A percentile compares a stretch with the other conserved stretches of the same genome.
These are phyloP conservation scores for Himalopsyche japonica DNA, from an alignment of 2,888 invertebrate genomes.

Conservation along the genomic window DNA sequence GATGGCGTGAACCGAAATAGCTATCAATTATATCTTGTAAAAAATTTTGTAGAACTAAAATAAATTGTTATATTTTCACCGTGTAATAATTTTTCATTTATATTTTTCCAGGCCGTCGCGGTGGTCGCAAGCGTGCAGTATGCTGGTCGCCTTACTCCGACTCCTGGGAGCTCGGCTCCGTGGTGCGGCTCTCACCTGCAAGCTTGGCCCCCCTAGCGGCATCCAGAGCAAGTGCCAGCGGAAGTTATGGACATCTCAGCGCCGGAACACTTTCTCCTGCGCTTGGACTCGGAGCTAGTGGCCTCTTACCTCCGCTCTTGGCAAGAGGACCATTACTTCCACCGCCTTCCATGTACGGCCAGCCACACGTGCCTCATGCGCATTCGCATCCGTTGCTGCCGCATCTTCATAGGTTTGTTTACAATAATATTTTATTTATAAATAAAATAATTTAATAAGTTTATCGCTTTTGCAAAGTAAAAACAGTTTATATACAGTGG, in stretches of 20 bases:
- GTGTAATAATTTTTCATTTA: no score
- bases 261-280: conserved; percentile 92
- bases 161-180: conserved; percentile 85
- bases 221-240: conserved; percentile 86
- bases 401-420: conserved; percentile 35
- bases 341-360: conserved; percentile 29
- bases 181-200: conserved; percentile 94
- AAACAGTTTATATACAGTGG: no score
- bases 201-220: conserved; percentile 83
- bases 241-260: conserved; percentile 95
- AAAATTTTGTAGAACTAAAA: no score
- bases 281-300: conserved; percentile 63
- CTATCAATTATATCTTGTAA: no score
- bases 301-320: conserved; percentile 51
- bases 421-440: no score
- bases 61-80: no score
- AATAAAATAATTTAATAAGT: no score
- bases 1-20: no score
- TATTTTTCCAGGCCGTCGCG: conserved; percentile 29
- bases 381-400: conserved; percentile 37
- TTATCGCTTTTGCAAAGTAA: no score
- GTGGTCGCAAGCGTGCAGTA: conserved; percentile 87
- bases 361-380: conserved; percentile 16
- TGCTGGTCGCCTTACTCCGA: conserved; percentile 96
- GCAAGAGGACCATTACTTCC: conserved; percentile 53